These are phyloP conservation scores for Leucopsar rothschildi DNA, from an alignment of 2,113 vertebrate species.

Conservation along the genomic window DNA sequence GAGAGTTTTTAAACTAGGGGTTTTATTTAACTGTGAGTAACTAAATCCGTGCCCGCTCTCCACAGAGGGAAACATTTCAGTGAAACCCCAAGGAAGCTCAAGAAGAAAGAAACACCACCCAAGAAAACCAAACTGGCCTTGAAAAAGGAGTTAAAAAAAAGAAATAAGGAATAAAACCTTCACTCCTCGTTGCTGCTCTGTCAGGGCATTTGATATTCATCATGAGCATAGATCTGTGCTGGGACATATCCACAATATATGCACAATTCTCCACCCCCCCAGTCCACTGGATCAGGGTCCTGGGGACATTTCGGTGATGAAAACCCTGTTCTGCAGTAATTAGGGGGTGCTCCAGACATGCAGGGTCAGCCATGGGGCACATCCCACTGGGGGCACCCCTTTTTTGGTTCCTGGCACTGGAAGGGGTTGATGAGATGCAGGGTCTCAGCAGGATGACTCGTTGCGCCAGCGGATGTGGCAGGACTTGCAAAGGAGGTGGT, in stretches of 20 bases:
- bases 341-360: not conserved
- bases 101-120: not conserved
- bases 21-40: not conserved
- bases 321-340: not conserved
- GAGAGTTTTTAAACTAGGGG: not conserved
- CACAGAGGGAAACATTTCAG: not conserved
- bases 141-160: not conserved
- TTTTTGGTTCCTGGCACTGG: not conserved
- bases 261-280: accelerated
- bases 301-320: not conserved
- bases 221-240: accelerated
- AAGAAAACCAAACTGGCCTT: not conserved
- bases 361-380: accelerated
- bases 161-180: not conserved
- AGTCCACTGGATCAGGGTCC: accelerated
- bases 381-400: not conserved
- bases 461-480: conserved; percentile 74
- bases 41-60: not conserved
- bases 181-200: not conserved
- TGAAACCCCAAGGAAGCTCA: not conserved
- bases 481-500: conserved; percentile 84
- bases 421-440: accelerated
- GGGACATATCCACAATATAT: accelerated
- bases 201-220: not conserved
- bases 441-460: conserved; percentile 23